Base-by-base conservation (phyloP, 2,797 vertebrate species). In the Gastrophryne carolinensis region DNA sequence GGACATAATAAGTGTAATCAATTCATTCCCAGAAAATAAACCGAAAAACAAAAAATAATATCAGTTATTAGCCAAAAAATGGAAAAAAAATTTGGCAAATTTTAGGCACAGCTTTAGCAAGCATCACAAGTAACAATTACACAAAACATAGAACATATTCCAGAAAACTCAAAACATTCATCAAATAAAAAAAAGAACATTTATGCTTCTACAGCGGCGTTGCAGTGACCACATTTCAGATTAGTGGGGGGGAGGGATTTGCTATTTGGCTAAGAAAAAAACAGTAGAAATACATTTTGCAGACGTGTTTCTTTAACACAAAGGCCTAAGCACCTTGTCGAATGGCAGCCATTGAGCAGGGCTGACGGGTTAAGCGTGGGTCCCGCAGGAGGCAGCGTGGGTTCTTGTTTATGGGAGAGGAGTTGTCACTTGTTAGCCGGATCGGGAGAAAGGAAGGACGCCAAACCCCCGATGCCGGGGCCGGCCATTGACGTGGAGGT, bases 401-500 rank as follows among this genome's bases (percentile, higher is more conserved):
- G 86, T 84, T 89, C 93, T 87, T 94, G 94, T 95, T 92, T 91
- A 92, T 88, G 82, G 66, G 89, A 89, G 90, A 91, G 90, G 87
- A 89, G 89, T 87, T 84, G 88, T 87, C 89, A 80, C 80, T 94
- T 92, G 92, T 93, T 94, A 91, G 88, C 89, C 81, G 88, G n/a
- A 23, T 84, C 76, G 23, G 27, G 81, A 97, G 95, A 98, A 98
- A 89, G 93, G 89, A 92, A 88, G 89, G 94, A 97, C 93, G 96
- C 96, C 87, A 88, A 89, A 44, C 86, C 75, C 86, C 90, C 91
- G 92, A 88, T 88, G 92, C 92, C 93, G 92, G 13, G 91, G 91
- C 92, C 88, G 89, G 90, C 94, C 94, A 95, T 95, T 98, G 94
- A 98, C 92, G 93, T 53, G 84, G 88, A 91, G 90, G 94, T 92